Evolutionary conservation across 2,113 vertebrate species (phyloP), one percentile per base, ranked within the genome.

Genomic region (Arothron firmamentum): DNA sequence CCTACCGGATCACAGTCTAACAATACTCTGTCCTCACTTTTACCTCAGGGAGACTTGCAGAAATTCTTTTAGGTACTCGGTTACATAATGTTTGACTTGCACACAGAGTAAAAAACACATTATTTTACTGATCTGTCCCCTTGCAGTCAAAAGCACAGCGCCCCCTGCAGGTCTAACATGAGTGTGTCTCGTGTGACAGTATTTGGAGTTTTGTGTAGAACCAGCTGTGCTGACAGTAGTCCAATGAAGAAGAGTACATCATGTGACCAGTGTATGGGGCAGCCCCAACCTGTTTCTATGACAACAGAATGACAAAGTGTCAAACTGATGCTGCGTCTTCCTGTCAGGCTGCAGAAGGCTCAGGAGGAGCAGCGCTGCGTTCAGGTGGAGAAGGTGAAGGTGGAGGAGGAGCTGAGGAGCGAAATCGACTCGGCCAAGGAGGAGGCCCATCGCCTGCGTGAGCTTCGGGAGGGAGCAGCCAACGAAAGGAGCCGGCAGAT

Each of bases 341-440:
- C 28, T n/a, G 7, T 0, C 82, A 97, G 96, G 81, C 89, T 98
- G 49, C 95, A 94, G 84, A 92, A 92, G 79, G 96, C 95, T 0
- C 95, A 97, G 81, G 94, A 98, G 73, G 93, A 98, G 65, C 95
- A 98, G 51, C 93, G 90, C 57, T 92, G 92, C 0, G 95, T 98
- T 42, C 93, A 95, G 84, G 93, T 93, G 78, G 94, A 97, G 70
- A 97, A 98, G 85, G 94, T 95, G 17, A 92, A 91, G 64, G 88
- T 98, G 85, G 95, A 98, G 90, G 91, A 95, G 90, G 87, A 94
- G 74, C 89, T 98, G 45, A 90, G 91, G n/a, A 91, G 85, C 0
- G 93, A 98, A 91, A 96, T 98, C 80, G 87, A 84, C 63, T 80
- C 92, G 0, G 94, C 95, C 67, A 96, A 98, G 80, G 91, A 92